Evolutionary conservation across 1,140 invertebrate species (phyloP), one percentile per base, ranked within the genome.

Genomic region (Hylaeus anthracinus): DNA sequence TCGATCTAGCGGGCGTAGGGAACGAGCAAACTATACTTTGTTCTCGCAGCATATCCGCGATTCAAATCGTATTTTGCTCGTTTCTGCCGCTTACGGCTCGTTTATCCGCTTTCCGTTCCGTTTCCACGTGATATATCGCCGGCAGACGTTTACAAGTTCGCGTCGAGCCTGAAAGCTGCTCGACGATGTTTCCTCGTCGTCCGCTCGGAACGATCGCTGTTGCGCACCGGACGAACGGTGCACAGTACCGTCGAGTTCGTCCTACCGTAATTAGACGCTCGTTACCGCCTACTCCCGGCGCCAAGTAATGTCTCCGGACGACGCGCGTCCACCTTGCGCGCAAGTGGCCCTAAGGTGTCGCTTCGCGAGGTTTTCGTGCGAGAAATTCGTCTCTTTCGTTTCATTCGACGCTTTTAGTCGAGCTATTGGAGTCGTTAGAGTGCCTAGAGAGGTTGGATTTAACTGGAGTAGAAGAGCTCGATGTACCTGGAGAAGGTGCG

Each of bases 141-240:
- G 77, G 26, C n/a, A 67, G 77, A 80, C 78, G 64, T 82, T 79
- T 82, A 61, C 65, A 74, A 51, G 70, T 70, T 45, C 63, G n/a
- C 63, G 53, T 9, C n/a, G n/a, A 37, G 58, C 5, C n/a, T 53
- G 55, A 80, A 71, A 78, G 39, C 66, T 71, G 69, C 63, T 66
- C 60, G 56, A 67, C 41, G 8, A 37, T 37, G 70, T 63, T 72
- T 73, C 56, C n/a, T 74, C 48, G 65, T 41, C 8, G 71, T 48
- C n/a, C 58, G 5, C 67, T 15, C 14, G 51, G 67, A 70, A 70
- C 37, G 67, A 15, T 14, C n/a, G n/a, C 5, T 3, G 66, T 70
- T 55, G 58, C 72, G 43, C 26, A 41, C 72, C 45, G 60, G 37
- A 64, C 45, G 60, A n/a, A 63, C 12, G 26, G 10, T 8, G 8